Evolutionary conservation across 2,888 invertebrate species (phyloP).

Genomic region (Ormyrus pomaceus): DNA sequence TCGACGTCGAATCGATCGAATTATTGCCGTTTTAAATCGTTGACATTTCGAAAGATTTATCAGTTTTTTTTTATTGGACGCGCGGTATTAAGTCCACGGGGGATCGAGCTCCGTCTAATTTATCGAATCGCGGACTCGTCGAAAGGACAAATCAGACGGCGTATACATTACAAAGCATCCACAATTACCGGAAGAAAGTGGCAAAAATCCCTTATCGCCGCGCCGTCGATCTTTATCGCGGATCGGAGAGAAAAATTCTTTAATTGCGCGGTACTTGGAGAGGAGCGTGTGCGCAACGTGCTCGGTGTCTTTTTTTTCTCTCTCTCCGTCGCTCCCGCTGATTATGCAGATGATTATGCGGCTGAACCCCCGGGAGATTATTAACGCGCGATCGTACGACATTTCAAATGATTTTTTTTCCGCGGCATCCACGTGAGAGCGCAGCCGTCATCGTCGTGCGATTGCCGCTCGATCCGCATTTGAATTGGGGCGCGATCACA

Average conservation of each 20-base stretch:
- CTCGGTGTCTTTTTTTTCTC: neutral
- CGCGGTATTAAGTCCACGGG: neutral
- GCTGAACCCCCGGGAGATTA: neutral
- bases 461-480: neutral
- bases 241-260: neutral
- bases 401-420: constrained; percentile 12
- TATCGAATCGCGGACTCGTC: neutral
- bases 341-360: neutral
- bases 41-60: constrained; percentile 26
- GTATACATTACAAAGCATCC: too few species aligned
- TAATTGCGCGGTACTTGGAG: constrained; percentile 24
- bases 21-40: constrained; percentile 38
- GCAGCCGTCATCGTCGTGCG: neutral
- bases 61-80: constrained; percentile 33
- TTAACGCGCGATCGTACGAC: neutral
- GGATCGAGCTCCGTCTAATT: constrained; percentile 20
- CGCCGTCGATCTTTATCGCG: constrained; percentile 11
- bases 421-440: too few species aligned
- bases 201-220: constrained; percentile 10
- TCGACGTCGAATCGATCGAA: constrained; percentile 52
- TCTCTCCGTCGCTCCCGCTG: neutral
- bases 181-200: too few species aligned
- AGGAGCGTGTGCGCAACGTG: neutral
- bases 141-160: too few species aligned
- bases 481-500: neutral